These are phyloP conservation scores for Porites lobata DNA, from an alignment of 92 coral and sea anemone genomes.

Conservation along the genomic window DNA sequence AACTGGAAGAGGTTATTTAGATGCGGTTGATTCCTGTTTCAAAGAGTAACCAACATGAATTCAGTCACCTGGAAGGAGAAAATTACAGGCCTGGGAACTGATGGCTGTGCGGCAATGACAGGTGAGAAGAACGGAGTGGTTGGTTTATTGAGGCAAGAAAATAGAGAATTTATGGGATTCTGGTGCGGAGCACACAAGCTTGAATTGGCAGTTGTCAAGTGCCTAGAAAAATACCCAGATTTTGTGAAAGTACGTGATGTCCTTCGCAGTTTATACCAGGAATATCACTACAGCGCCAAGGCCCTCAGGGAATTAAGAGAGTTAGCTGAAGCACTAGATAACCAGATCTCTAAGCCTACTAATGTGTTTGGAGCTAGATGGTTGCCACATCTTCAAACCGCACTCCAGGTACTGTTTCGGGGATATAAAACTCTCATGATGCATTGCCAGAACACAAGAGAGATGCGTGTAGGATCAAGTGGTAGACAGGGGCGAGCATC, in stretches of 20 bases:
- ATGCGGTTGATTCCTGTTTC: background rate
- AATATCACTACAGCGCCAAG: conserved; percentile 38
- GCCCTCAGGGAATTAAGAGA: conserved; percentile 24
- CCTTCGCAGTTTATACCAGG: conserved; percentile 42
- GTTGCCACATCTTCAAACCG: too few species aligned
- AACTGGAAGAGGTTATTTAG: conserved; percentile 9
- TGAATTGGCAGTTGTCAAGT: conserved; percentile 32
- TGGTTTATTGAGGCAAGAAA: conserved; percentile 26
- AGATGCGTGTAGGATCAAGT: too few species aligned
- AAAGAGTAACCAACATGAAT: background rate
- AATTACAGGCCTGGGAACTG: conserved; percentile 18
- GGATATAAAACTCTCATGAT: too few species aligned
- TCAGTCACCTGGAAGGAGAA: conserved; percentile 31
- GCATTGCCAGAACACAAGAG: too few species aligned
- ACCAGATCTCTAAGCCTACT: conserved; percentile 27
- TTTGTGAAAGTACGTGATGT: conserved; percentile 33
- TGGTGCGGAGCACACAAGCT: conserved; percentile 46
- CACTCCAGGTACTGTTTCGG: too few species aligned
- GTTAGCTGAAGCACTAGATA: conserved; percentile 31
- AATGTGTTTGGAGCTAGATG: too few species aligned
- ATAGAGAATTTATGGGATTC: conserved; percentile 12
- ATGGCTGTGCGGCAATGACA: conserved; percentile 63
- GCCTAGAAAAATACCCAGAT: conserved; percentile 11
- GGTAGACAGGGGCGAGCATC: too few species aligned
- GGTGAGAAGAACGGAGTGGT: conserved; percentile 29